Evolutionary conservation across 92 coral and sea anemone species (phyloP), one percentile per base, ranked within the genome.

Genomic region (Porites cylindrica): DNA sequence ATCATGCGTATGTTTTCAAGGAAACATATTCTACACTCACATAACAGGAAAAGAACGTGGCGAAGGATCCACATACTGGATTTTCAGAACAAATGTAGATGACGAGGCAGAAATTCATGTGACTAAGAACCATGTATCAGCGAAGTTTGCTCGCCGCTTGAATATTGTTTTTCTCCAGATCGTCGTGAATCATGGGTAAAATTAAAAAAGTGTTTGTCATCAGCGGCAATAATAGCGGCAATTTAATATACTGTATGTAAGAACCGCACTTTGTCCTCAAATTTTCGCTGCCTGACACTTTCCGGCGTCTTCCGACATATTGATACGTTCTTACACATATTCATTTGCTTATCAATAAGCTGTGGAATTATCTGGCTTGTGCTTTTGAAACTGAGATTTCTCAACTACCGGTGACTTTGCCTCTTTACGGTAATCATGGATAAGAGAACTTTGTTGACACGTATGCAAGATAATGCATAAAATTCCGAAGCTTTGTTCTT

Each of bases 391-490:
- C 50, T 58, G 69, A 53, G 10, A 12, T 21, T 24, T 58, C 61
- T 32, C 8, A 4, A 67, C 51, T 38, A 11, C 29, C 16, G 6
- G 60, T 23, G 54, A 70, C 0, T 32, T 32, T 58, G 24, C 32
- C 23, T 50, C 17, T 10, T 70, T 26, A n/a, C 58, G 60, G 32
- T 29, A 9, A 50, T 18, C 66, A 54, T 13, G 14, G 11, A 10
- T 9, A 32, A 11, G 2, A 59, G 56, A 71, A 60, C 70, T 56
- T n/a, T 43, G 70, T 56, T 69, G 86, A 77, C 86, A 82, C 86
- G 86, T 82, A 38, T n/a, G 78, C 86, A 70, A 70, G 70, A 82
- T 70, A 56, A 77, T 67, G 85, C 32, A 10, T 81, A 13, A 7
- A 19, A 11, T 54, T 18, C 9, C 23, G 0, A 38, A 61, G 32